Conservation (phyloP, 53 echinoderm and acorn worm species). For the Holothuria scabra region DNA sequence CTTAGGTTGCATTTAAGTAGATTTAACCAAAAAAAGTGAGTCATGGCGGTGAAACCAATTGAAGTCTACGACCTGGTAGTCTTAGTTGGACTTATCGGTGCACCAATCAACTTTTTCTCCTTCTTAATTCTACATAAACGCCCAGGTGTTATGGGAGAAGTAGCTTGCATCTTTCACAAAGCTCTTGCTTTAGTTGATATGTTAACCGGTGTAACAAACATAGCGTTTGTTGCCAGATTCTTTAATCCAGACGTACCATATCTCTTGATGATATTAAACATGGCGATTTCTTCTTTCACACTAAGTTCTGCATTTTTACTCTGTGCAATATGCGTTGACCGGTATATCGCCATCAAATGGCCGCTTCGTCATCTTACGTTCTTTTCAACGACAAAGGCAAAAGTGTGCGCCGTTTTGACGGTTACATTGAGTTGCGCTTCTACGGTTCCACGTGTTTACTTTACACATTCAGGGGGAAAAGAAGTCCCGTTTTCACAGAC, state of each 20-base stretch:
- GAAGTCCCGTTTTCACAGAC: background rate
- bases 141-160: background rate
- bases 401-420: too few species aligned
- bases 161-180: conserved; percentile 11
- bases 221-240: background rate
- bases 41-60: background rate
- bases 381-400: too few species aligned
- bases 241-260: background rate
- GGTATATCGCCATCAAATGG: too few species aligned
- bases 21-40: background rate
- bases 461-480: background rate
- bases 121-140: background rate
- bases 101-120: too few species aligned
- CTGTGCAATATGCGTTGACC: background rate
- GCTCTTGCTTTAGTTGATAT: conserved; percentile 18
- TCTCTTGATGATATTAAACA: conserved; percentile 7
- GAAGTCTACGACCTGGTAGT: conserved; percentile 27
- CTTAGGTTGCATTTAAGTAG: too few species aligned
- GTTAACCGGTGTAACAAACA: background rate
- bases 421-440: conserved; percentile 10
- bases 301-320: conserved; percentile 4
- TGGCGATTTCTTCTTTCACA: conserved; percentile 12
- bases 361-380: too few species aligned
- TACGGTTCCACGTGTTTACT: background rate
- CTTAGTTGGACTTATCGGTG: background rate